These are phyloP conservation scores for Caenorhabditis angaria DNA, from an alignment of 2,888 invertebrate genomes.

Conservation along the genomic window DNA sequence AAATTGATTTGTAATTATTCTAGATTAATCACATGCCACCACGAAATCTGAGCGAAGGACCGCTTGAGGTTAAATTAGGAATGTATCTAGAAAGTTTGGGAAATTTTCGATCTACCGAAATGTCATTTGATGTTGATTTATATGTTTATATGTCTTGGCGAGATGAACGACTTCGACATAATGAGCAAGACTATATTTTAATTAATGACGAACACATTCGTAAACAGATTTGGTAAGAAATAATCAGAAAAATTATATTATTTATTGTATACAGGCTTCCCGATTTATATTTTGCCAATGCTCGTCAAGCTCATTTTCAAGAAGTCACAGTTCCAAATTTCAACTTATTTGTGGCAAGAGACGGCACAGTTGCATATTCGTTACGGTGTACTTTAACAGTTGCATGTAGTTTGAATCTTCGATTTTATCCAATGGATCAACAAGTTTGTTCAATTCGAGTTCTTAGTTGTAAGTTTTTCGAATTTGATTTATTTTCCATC, in stretches of 20 bases:
- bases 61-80: slow-evolving; percentile 54
- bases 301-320: slow-evolving; percentile 55
- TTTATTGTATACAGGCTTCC: slow-evolving; percentile 57
- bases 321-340: slow-evolving; percentile 69
- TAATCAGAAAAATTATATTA: slow-evolving; percentile 1
- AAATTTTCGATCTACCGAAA: slow-evolving; percentile 60
- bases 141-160: slow-evolving; percentile 64
- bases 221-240: slow-evolving; percentile 61
- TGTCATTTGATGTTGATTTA: slow-evolving; percentile 69
- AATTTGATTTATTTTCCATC: too few relatives aligned
- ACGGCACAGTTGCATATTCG: slow-evolving; percentile 66
- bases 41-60: slow-evolving; percentile 26
- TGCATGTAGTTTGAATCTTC: slow-evolving; percentile 56
- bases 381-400: slow-evolving; percentile 59
- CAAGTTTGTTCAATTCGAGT: slow-evolving; percentile 66
- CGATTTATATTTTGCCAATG: slow-evolving; percentile 69
- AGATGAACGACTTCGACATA: slow-evolving; percentile 57
- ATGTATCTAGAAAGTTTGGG: slow-evolving; percentile 62
- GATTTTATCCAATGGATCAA: slow-evolving; percentile 69
- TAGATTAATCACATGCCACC: slow-evolving; percentile 40
- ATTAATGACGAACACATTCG: slow-evolving; percentile 61
- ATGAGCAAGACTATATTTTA: slow-evolving; percentile 59
- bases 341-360: slow-evolving; percentile 64
- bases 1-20: neutral
- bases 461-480: slow-evolving; percentile 56